phyloP scores from a whole-genome alignment of 2,113 vertebrate genomes.

The Mirounga angustirostris region DNA sequence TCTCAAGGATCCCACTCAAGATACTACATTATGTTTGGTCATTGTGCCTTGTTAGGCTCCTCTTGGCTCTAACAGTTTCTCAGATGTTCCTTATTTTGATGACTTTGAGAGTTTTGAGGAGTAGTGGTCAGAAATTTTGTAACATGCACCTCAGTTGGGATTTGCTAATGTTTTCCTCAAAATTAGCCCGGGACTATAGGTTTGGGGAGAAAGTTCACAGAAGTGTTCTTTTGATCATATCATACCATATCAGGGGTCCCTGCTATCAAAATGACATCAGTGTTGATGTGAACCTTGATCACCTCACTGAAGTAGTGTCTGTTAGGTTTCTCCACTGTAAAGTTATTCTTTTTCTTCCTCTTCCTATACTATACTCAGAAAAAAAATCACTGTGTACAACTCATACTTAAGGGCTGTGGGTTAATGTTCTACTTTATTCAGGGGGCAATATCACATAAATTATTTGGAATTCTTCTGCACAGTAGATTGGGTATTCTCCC shows the following conservation, averaged over 20 bases:
- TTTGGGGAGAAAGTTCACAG: background rate
- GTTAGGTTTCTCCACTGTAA: background rate
- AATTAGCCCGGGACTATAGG: background rate
- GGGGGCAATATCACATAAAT: background rate
- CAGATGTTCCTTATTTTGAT: background rate
- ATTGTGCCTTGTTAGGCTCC: background rate
- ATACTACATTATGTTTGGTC: background rate
- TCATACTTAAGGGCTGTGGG: background rate
- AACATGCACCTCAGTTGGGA: background rate
- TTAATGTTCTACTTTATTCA: background rate
- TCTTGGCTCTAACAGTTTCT: background rate
- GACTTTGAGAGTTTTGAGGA: background rate
- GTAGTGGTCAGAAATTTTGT: background rate
- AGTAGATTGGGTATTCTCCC: background rate
- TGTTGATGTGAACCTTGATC: background rate
- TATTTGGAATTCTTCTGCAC: slow-evolving; percentile 1
- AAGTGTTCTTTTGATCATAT: background rate
- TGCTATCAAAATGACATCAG: background rate
- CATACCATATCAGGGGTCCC: background rate
- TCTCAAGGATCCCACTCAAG: background rate
- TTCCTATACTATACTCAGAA: background rate
- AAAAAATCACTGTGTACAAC: background rate
- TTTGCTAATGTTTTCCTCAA: background rate
- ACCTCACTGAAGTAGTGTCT: background rate
- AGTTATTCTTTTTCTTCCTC: background rate